Conservation (phyloP, 35 echinoderm and acorn worm species). For the Anneissia japonica region DNA sequence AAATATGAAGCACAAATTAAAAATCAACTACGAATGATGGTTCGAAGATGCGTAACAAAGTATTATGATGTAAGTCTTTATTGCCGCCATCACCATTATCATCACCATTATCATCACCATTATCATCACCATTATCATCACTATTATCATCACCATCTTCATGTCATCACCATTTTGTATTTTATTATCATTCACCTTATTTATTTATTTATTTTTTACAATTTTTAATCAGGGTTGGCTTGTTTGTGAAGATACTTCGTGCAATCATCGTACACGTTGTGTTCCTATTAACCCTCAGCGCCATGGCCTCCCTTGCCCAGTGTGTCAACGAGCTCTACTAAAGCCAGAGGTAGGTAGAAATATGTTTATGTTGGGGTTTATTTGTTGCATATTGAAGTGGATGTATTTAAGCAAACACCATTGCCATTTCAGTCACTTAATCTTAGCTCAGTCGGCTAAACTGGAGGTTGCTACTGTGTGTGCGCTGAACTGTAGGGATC, state of each 20-base stretch:
- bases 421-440: background rate
- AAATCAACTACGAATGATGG: constrained; percentile 48
- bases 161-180: background rate
- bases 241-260: constrained; percentile 95
- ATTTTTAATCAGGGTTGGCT: constrained; percentile 64
- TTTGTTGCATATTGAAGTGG: background rate
- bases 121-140: too few species aligned
- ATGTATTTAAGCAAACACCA: background rate
- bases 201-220: background rate
- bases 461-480: too few species aligned
- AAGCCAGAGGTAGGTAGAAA: constrained; percentile 65
- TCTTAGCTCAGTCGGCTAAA: too few species aligned
- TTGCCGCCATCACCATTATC: background rate
- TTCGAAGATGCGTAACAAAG: constrained; percentile 54
- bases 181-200: background rate
- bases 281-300: constrained; percentile 79
- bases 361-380: background rate
- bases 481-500: too few species aligned
- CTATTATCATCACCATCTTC: too few species aligned
- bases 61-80: constrained; percentile 74
- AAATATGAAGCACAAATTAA: constrained; percentile 40
- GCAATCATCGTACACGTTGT: constrained; percentile 54
- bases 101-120: too few species aligned
- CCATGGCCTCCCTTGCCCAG: constrained; percentile 74
- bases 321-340: constrained; percentile 77